A percentile compares a stretch with the other conserved stretches of the same genome.
phyloP scores from a whole-genome alignment of 2,888 invertebrate species.

The Eurois occulta region DNA sequence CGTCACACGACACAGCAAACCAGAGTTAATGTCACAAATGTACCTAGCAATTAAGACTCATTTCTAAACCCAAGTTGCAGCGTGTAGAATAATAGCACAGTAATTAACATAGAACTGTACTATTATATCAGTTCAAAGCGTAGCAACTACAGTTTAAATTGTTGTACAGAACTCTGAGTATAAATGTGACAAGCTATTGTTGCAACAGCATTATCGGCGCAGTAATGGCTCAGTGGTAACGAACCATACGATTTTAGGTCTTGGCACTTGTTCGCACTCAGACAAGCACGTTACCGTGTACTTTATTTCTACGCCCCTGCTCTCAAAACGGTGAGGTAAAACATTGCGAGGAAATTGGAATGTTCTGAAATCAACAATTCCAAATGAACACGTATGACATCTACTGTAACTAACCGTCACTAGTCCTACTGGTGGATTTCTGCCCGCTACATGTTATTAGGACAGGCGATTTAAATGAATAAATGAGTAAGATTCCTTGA shows the following conservation, averaged over 20 bases:
- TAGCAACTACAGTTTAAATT: conserved; percentile 24
- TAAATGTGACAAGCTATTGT: conserved; percentile 12
- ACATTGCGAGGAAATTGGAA: neutral
- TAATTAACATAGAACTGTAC: conserved; percentile 33
- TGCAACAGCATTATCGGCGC: neutral
- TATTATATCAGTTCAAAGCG: conserved; percentile 40
- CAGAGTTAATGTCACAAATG: conserved; percentile 1
- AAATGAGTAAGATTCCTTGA: too few relatives aligned
- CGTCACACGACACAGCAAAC: neutral
- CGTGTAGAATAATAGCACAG: conserved; percentile 29
- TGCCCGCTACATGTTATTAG: too few relatives aligned
- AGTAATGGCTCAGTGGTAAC: neutral
- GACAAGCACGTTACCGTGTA: neutral
- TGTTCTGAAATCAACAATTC: neutral
- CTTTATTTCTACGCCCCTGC: neutral
- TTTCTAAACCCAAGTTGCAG: conserved; percentile 31
- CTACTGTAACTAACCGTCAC: neutral
- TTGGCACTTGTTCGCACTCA: neutral
- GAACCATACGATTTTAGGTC: neutral
- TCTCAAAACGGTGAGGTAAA: neutral
- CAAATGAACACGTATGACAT: neutral
- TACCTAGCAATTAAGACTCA: conserved; percentile 21
- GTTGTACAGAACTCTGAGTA: conserved; percentile 6
- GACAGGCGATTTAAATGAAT: too few relatives aligned
- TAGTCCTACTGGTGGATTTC: too few relatives aligned